Conservation (phyloP, 2,888 invertebrate species). For the Ormyrus nitidulus region DNA sequence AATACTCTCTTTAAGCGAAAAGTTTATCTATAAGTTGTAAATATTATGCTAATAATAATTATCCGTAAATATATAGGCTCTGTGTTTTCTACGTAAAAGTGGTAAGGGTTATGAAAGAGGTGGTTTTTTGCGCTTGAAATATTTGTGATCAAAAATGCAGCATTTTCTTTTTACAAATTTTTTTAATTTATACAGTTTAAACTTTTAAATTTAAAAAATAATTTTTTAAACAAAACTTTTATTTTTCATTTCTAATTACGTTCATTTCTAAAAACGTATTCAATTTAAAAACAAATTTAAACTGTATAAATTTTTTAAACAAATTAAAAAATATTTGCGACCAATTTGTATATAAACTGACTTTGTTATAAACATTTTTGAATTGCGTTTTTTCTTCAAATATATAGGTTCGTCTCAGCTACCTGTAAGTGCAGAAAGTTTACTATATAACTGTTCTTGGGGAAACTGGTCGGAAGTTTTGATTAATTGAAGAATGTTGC, state of each 20-base stretch:
- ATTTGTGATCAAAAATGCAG: constrained; percentile 35
- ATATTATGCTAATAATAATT: constrained; percentile 41
- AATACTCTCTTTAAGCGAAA: constrained; percentile 46
- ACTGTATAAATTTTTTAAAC: constrained; percentile 41
- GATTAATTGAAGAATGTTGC: not conserved
- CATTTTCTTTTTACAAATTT: constrained; percentile 37
- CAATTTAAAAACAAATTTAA: not conserved
- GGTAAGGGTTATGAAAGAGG: constrained; percentile 36
- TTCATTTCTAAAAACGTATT: not conserved
- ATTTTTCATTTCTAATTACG: not conserved
- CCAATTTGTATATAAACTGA: constrained; percentile 43
- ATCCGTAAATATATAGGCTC: constrained; percentile 35
- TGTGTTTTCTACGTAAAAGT: constrained; percentile 43
- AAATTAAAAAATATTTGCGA: constrained; percentile 24
- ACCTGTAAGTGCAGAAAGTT: constrained; percentile 19
- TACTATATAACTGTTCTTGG: constrained; percentile 23
- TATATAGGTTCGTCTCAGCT: constrained; percentile 12
- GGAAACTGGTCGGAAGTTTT: not conserved
- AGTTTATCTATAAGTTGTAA: constrained; percentile 46
- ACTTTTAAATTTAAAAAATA: not conserved
- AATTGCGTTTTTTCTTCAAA: constrained; percentile 19
- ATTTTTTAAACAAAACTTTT: not conserved
- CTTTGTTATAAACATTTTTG: constrained; percentile 28
- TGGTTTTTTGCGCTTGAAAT: constrained; percentile 37
- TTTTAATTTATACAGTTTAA: constrained; percentile 35